phyloP scores from a whole-genome alignment of 2,797 vertebrate species.

The Phrynocephalus guinanensis region DNA sequence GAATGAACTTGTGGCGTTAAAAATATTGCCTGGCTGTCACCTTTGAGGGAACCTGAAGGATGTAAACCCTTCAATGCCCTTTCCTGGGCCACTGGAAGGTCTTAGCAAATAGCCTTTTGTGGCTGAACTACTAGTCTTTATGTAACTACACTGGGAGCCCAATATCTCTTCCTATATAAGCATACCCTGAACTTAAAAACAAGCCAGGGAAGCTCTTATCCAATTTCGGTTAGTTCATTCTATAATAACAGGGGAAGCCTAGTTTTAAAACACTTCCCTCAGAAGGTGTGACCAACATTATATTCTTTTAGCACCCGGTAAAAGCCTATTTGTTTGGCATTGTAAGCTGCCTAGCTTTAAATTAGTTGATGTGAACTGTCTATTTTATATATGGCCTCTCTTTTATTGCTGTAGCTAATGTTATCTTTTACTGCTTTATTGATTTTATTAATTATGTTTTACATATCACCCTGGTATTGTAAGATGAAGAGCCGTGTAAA shows the following conservation, averaged over 20 bases:
- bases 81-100: not conserved
- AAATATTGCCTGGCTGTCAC: not conserved
- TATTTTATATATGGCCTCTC: not conserved
- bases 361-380: not conserved
- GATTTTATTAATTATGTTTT: not conserved
- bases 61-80: not conserved
- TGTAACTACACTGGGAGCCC: not conserved
- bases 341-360: not conserved
- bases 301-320: not conserved
- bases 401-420: not conserved
- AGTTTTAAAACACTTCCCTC: not conserved
- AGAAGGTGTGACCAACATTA: not conserved
- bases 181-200: not conserved
- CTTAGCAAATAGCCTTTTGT: not conserved
- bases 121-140: not conserved
- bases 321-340: not conserved
- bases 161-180: not conserved
- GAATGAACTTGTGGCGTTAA: not conserved
- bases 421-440: not conserved
- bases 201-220: not conserved
- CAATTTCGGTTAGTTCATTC: not conserved
- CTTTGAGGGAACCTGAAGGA: not conserved
- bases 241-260: not conserved
- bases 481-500: not conserved
- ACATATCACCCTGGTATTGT: not conserved